Percentiles rank a stretch among this genome's conserved stretches.
phyloP scores from a whole-genome alignment of 2,113 vertebrate species.

The Rhea americana region DNA sequence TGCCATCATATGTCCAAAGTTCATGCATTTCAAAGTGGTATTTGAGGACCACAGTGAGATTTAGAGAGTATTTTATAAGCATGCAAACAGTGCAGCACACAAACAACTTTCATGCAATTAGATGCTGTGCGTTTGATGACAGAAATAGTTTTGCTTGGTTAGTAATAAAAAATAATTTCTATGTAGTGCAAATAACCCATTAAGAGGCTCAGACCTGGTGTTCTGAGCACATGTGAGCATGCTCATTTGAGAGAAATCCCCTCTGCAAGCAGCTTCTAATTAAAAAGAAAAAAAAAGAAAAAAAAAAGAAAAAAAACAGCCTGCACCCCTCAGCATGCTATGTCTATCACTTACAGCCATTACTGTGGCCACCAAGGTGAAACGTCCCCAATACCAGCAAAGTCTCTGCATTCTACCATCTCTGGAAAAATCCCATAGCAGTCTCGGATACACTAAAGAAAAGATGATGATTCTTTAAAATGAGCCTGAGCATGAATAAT shows the following conservation, averaged over 20 bases:
- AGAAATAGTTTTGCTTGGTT: not conserved
- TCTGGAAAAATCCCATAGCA: not conserved
- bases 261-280: not conserved
- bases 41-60: not conserved
- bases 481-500: not conserved
- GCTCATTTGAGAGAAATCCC: not conserved
- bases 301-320: not conserved
- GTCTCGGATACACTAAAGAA: not conserved
- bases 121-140: not conserved
- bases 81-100: not conserved
- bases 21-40: not conserved
- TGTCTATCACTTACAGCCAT: not conserved
- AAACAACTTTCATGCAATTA: not conserved
- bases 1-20: conserved; percentile 61
- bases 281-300: not conserved
- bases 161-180: not conserved
- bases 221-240: not conserved
- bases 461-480: not conserved
- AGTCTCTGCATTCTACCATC: not conserved
- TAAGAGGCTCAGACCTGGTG: not conserved
- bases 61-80: not conserved
- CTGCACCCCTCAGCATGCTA: not conserved
- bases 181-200: not conserved
- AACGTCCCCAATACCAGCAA: not conserved
- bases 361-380: not conserved